phyloP scores from a whole-genome alignment of 2,113 vertebrate genomes.

The Syngnathus floridae region DNA sequence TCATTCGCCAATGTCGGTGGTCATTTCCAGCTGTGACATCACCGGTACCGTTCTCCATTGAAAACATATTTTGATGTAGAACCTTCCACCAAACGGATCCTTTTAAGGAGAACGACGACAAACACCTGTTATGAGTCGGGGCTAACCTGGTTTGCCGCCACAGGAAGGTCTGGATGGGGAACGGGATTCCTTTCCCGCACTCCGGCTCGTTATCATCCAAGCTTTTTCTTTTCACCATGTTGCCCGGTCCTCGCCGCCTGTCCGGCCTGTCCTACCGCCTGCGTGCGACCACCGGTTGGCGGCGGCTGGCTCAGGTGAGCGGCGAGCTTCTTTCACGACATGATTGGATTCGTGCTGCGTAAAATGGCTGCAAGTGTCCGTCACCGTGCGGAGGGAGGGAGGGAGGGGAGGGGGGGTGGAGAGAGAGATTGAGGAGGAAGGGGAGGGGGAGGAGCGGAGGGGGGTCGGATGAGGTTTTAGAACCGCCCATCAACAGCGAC shows the following conservation, averaged over 20 bases:
- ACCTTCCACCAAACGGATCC: neutral
- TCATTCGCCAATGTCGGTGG: neutral
- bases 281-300: slow-evolving; percentile 29
- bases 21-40: neutral
- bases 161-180: slow-evolving; percentile 96
- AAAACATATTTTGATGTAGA: neutral
- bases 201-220: slow-evolving; percentile 90
- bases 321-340: slow-evolving; percentile 45
- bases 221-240: slow-evolving; percentile 98
- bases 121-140: slow-evolving; percentile 61
- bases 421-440: slow-evolving; percentile 14
- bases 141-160: slow-evolving; percentile 98
- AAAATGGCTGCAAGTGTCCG: slow-evolving; percentile 83
- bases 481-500: slow-evolving; percentile 78
- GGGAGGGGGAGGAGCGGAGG: slow-evolving; percentile 33
- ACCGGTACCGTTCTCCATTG: neutral
- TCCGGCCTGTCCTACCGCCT: slow-evolving; percentile 1
- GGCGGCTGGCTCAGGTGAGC: slow-evolving; percentile 53
- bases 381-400: slow-evolving; percentile 25
- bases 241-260: slow-evolving; percentile 19
- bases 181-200: slow-evolving; percentile 86
- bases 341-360: slow-evolving; percentile 56
- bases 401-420: slow-evolving; percentile 16
- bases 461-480: slow-evolving; percentile 61
- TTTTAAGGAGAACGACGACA: neutral